A percentile compares a stretch with the other conserved stretches of the same genome.
Evolutionary conservation across 2,888 invertebrate species (phyloP).

Genomic region (Callosobruchus maculatus): DNA sequence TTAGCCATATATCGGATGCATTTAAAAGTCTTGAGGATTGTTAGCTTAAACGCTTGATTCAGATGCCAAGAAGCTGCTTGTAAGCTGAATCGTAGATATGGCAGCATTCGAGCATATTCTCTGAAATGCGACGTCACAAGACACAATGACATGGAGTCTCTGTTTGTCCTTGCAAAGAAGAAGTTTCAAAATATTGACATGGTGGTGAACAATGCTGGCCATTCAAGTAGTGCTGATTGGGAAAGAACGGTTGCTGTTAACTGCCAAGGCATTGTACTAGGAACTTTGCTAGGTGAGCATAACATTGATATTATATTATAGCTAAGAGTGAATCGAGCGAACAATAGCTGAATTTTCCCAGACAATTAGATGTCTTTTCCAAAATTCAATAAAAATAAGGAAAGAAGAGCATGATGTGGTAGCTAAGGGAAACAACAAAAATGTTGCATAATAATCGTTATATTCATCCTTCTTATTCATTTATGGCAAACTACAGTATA

Average conservation of each 20-base stretch:
- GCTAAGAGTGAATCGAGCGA: too few species aligned
- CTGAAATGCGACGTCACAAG: slow-evolving; percentile 53
- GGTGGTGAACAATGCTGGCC: slow-evolving; percentile 51
- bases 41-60: not conserved
- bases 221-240: slow-evolving; percentile 41
- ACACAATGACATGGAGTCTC: slow-evolving; percentile 32
- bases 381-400: too few species aligned
- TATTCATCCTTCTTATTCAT: too few species aligned
- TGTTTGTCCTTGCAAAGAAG: slow-evolving; percentile 36
- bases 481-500: too few species aligned
- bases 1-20: too few species aligned
- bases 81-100: slow-evolving; percentile 47
- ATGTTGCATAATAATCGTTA: too few species aligned
- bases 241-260: slow-evolving; percentile 45
- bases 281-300: not conserved
- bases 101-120: slow-evolving; percentile 49
- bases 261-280: slow-evolving; percentile 28
- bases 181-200: slow-evolving; percentile 45
- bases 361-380: too few species aligned
- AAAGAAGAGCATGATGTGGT: too few species aligned
- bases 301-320: too few species aligned
- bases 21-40: not conserved
- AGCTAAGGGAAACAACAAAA: too few species aligned
- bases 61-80: slow-evolving; percentile 37
- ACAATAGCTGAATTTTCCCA: too few species aligned